A percentile compares a stretch with the other conserved stretches of the same genome.
Evolutionary conservation across 2,888 invertebrate species (phyloP).

Genomic region (Chrysina gloriosa): DNA sequence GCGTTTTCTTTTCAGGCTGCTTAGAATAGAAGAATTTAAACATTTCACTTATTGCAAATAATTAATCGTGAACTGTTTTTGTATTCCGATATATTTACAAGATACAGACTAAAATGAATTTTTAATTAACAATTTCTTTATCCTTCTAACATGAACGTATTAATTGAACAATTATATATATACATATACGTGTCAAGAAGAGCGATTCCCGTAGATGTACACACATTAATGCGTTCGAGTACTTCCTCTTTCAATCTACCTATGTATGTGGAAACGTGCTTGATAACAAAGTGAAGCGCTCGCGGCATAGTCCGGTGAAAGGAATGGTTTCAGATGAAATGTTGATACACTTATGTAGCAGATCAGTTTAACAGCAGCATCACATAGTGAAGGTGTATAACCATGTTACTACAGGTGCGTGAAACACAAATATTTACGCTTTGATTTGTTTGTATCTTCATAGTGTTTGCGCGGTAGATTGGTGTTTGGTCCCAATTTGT

Average conservation of each 20-base stretch:
- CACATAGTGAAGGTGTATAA: constrained; percentile 56
- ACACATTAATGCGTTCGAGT: neutral
- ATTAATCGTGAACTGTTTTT: too few species aligned
- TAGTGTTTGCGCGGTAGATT: constrained; percentile 1
- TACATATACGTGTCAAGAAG: neutral
- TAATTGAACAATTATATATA: constrained; percentile 15
- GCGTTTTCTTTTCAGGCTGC: too few species aligned
- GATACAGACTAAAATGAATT: neutral
- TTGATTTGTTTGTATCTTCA: constrained; percentile 1
- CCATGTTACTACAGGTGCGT: constrained; percentile 58
- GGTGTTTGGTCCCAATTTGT: neutral
- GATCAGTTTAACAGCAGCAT: constrained; percentile 58
- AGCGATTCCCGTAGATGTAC: constrained; percentile 11
- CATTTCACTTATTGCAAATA: too few species aligned
- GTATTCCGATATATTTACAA: neutral
- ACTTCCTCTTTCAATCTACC: constrained; percentile 30
- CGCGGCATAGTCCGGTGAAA: constrained; percentile 61
- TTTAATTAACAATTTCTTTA: neutral
- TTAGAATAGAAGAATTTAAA: too few species aligned
- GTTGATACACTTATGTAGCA: constrained; percentile 62
- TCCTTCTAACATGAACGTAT: neutral
- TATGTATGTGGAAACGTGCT: constrained; percentile 18
- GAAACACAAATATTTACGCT: constrained; percentile 29
- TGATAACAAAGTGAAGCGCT: constrained; percentile 33
- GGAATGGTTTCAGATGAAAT: constrained; percentile 61